A percentile compares a stretch with the other conserved stretches of the same genome.
Conservation (phyloP, 2,888 invertebrate species). For the Blastobasis lacticolella region DNA sequence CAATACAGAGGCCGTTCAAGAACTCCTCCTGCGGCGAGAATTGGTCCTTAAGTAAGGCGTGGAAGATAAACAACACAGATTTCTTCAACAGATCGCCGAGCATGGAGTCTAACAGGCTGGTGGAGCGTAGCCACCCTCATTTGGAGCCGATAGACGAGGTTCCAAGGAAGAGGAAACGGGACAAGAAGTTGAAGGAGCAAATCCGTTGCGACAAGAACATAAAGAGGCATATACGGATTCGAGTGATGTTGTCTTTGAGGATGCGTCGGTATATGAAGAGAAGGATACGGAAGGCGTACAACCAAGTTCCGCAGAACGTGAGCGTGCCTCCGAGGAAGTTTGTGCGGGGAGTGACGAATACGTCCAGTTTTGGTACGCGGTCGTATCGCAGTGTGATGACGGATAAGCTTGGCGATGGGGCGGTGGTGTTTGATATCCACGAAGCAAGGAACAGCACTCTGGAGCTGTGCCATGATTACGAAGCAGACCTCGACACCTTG, state of each 20-base stretch:
- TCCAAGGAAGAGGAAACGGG: constrained; percentile 42
- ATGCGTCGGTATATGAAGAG: constrained; percentile 72
- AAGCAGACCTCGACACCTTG: constrained; percentile 63
- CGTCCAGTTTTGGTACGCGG: constrained; percentile 58
- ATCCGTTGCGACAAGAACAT: constrained; percentile 74
- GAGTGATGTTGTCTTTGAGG: constrained; percentile 79
- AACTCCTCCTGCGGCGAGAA: constrained; percentile 61
- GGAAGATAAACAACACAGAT: constrained; percentile 54
- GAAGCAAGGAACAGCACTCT: constrained; percentile 65
- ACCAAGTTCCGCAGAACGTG: constrained; percentile 31
- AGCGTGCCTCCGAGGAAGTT: constrained; percentile 54
- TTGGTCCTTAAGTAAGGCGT: constrained; percentile 68
- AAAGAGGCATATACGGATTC: constrained; percentile 77
- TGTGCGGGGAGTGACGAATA: constrained; percentile 42
- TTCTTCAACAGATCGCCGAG: constrained; percentile 47
- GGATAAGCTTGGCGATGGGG: constrained; percentile 55
- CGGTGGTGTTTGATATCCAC: constrained; percentile 60
- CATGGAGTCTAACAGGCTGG: constrained; percentile 33
- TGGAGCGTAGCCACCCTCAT: constrained; percentile 34
- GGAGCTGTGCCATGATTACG: constrained; percentile 64
- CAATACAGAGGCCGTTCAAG: constrained; percentile 42
- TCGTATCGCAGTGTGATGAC: constrained; percentile 60
- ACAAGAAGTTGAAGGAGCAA: constrained; percentile 60
- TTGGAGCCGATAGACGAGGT: constrained; percentile 60
- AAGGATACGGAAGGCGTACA: constrained; percentile 34